Conservation (phyloP, 2,113 vertebrate species). For the Sterrhoptilus dennistouni region DNA sequence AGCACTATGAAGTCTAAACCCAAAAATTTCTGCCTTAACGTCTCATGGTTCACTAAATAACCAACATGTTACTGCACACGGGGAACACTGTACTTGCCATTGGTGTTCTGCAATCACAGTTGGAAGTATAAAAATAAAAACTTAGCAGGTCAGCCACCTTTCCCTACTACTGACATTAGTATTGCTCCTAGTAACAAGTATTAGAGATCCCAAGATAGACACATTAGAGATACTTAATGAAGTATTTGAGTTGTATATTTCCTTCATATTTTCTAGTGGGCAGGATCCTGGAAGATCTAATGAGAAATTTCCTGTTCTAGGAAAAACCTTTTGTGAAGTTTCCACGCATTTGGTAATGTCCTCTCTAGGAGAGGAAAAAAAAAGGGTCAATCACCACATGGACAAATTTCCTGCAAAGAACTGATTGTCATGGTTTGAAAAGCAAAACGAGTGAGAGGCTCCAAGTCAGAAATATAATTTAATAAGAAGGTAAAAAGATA, state of each 20-base stretch:
- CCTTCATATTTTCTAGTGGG: neutral
- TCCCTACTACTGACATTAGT: neutral
- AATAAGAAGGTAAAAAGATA: too few species aligned
- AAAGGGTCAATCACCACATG: neutral
- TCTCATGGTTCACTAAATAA: neutral
- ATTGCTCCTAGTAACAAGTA: neutral
- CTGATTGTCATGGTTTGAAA: too few species aligned
- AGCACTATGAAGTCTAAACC: neutral
- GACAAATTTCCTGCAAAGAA: neutral
- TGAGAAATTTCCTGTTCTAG: neutral
- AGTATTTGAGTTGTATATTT: neutral
- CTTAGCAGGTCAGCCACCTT: neutral
- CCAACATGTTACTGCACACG: rapidly evolving
- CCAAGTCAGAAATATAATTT: too few species aligned
- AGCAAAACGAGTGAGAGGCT: too few species aligned
- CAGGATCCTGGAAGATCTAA: neutral
- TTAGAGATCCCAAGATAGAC: neutral
- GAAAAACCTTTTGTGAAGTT: neutral
- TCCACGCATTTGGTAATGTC: neutral
- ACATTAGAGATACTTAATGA: neutral
- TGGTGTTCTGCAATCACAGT: neutral
- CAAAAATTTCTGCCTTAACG: neutral
- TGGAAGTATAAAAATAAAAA: neutral
- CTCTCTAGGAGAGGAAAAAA: neutral
- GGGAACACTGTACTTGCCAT: neutral